Conservation (phyloP, 2,888 invertebrate genomes). For the Andrena marginata region DNA sequence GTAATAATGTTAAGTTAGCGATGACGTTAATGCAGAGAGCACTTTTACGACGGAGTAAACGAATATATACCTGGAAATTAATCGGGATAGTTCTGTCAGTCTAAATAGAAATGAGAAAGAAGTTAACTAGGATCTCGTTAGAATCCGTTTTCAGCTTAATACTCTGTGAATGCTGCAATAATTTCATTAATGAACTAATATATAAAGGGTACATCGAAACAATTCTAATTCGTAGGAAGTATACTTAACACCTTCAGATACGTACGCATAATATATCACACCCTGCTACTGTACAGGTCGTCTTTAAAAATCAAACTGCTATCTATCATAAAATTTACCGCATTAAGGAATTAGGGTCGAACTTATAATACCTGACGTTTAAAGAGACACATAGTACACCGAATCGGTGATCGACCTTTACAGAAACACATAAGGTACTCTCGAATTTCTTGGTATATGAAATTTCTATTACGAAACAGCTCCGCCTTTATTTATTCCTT, state of each 20-base stretch:
- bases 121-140: constrained; percentile 36
- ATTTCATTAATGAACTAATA: constrained; percentile 35
- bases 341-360: constrained; percentile 2
- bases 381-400: constrained; percentile 3
- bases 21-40: constrained; percentile 24
- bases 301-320: constrained; percentile 23
- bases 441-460: constrained; percentile 18
- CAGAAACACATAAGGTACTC: constrained; percentile 14
- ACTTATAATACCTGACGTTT: constrained; percentile 27
- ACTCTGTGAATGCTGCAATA: constrained; percentile 32
- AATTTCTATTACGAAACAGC: constrained; percentile 2
- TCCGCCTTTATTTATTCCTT: neutral
- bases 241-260: constrained; percentile 13
- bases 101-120: constrained; percentile 18
- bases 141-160: constrained; percentile 29
- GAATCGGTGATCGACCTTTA: constrained; percentile 10
- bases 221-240: constrained; percentile 35
- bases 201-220: constrained; percentile 44
- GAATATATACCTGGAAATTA: constrained; percentile 37
- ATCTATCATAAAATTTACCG: constrained; percentile 31
- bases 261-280: constrained; percentile 25
- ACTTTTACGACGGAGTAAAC: constrained; percentile 33
- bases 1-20: constrained; percentile 57
- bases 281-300: constrained; percentile 27
- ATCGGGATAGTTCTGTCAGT: constrained; percentile 30